Conservation (phyloP, 1,140 invertebrate genomes). For the Lepeophtheirus salmonis region DNA sequence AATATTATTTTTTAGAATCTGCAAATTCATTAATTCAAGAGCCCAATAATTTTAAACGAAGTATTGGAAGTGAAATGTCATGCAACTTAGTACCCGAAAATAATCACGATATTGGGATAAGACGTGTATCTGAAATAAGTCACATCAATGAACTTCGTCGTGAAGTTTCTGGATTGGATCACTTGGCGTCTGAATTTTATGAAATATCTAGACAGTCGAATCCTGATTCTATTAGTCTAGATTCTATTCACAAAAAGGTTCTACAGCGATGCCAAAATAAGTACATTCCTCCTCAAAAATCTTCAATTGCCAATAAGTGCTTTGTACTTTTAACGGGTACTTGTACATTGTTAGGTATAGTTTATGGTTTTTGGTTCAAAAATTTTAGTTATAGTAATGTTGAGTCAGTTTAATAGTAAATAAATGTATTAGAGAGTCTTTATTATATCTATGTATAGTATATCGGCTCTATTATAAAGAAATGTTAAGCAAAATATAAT, state of each 20-base stretch:
- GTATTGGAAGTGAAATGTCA: too few species aligned
- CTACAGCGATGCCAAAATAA: slow-evolving; percentile 5
- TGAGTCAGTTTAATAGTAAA: neutral
- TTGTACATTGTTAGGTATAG: neutral
- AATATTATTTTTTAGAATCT: too few species aligned
- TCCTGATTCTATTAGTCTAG: slow-evolving; percentile 3
- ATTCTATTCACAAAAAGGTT: neutral
- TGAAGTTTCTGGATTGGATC: slow-evolving; percentile 6
- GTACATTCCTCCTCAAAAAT: slow-evolving; percentile 3
- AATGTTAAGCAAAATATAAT: too few species aligned
- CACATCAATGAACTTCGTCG: slow-evolving; percentile 9
- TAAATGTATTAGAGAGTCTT: too few species aligned
- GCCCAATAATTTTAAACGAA: too few species aligned
- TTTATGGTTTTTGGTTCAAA: slow-evolving; percentile 7
- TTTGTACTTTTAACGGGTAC: slow-evolving; percentile 1
- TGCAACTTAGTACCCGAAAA: too few species aligned
- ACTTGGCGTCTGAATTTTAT: slow-evolving; percentile 14
- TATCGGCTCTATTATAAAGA: too few species aligned
- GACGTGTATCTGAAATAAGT: slow-evolving; percentile 6
- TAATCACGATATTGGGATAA: neutral
- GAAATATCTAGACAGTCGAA: slow-evolving; percentile 1
- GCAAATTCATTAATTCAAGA: too few species aligned
- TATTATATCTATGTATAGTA: too few species aligned
- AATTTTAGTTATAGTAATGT: neutral
- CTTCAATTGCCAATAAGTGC: slow-evolving; percentile 1